Base-by-base conservation (phyloP, 2,113 vertebrate genomes). In the Rhodinocichla rosea region DNA sequence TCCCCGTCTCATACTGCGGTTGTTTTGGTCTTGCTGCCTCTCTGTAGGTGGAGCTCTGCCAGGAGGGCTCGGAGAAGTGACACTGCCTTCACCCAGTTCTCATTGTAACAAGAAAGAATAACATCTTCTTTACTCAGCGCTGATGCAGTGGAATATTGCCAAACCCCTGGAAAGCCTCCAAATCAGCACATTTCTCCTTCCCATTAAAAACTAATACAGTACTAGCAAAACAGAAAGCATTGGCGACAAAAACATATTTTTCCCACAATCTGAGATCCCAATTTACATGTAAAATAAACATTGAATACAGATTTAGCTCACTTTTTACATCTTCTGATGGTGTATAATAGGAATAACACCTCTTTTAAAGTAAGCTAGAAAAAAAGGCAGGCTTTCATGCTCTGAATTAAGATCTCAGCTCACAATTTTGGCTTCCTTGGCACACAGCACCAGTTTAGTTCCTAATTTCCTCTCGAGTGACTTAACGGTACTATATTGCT, bases 401-500 rank as follows among this genome's bases (percentile, higher is more conserved):
- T 40, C 94, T 96, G 96, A 98, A 97, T 98, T 96, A 97, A 98
- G 97, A 98, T 97, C 97, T 98, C 97, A 97, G 94, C 95, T 98
- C 96, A 95, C 96, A 98, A 84, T 97, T 97, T 96, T 97, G 97
- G 95, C 95, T 98, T 98, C 96, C 95, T 96, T 11, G 92, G 97
- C 98, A 92, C 98, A 98, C 55, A 97, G 97, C 91, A 22, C 97
- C 97, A 97, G 94, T 98, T 98, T 98, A 97, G 97, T 89, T 98
- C 97, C 97, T 98, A 98, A 98, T 98, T 98, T 98, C 97, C 97
- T 98, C 98, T 98, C 95, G 21, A 97, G 98, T 98, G 98, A 98
- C 98, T 98, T 97, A 98, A 97, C 97, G 74, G 96, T 97, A 95
- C 97, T 92, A 94, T 96, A 97, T 97, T 98, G 98, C 98, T 98